phyloP scores from a whole-genome alignment of 1,140 invertebrate genomes.

The Trichogramma pretiosum region DNA sequence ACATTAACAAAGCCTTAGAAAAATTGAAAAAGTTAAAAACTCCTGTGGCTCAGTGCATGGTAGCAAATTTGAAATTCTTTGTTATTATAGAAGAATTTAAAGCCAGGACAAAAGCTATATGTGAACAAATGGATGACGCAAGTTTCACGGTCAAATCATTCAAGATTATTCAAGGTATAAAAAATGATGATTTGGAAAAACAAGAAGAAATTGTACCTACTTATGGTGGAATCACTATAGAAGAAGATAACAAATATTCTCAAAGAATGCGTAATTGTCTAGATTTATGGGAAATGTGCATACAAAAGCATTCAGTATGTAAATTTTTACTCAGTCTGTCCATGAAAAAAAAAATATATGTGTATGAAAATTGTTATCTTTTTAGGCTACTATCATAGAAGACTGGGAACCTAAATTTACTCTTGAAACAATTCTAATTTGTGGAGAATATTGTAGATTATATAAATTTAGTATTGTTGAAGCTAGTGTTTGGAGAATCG shows the following conservation, averaged over 20 bases:
- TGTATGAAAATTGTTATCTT: not conserved
- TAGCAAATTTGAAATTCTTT: conserved; percentile 32
- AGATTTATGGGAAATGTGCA: conserved; percentile 27
- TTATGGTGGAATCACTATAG: conserved; percentile 32
- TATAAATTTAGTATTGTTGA: conserved; percentile 28
- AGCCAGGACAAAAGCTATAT: conserved; percentile 22
- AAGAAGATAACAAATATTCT: conserved; percentile 24
- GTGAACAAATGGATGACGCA: conserved; percentile 25
- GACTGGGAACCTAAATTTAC: conserved; percentile 23
- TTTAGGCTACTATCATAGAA: conserved; percentile 18
- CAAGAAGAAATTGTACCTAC: conserved; percentile 28
- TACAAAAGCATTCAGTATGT: conserved; percentile 27
- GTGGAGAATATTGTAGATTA: conserved; percentile 31
- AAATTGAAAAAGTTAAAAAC: conserved; percentile 19
- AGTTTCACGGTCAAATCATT: conserved; percentile 20
- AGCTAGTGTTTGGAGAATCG: conserved; percentile 27
- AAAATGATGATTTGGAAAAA: conserved; percentile 18
- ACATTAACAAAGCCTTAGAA: conserved; percentile 22
- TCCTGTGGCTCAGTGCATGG: conserved; percentile 17
- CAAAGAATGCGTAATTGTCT: conserved; percentile 22
- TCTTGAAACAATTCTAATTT: conserved; percentile 25
- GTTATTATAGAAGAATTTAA: conserved; percentile 24
- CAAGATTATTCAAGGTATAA: conserved; percentile 8
- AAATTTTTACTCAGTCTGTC: not conserved
- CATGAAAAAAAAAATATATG: not conserved